Percentiles rank a stretch among this genome's conserved stretches.
phyloP scores from a whole-genome alignment of 1,140 invertebrate genomes.

The Macrosteles quadrilineatus region DNA sequence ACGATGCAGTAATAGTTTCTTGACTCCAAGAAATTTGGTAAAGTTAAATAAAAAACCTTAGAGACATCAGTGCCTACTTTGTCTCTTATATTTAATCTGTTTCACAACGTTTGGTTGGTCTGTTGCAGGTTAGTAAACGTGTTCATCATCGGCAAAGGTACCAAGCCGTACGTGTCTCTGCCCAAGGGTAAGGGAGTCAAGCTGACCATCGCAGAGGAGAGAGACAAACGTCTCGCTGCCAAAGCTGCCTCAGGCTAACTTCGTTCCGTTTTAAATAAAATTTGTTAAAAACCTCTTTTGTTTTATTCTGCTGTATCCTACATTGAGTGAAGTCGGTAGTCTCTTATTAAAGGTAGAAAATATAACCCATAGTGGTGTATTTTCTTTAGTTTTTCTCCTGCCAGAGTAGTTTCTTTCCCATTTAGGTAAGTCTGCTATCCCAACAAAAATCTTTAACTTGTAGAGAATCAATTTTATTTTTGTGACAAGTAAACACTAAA shows the following conservation, averaged over 20 bases:
- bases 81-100: conserved; percentile 19
- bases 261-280: conserved; percentile 9
- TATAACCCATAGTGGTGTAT: too few relatives aligned
- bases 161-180: conserved; percentile 94
- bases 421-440: too few relatives aligned
- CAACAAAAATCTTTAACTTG: too few relatives aligned
- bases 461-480: too few relatives aligned
- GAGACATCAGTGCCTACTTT: background rate
- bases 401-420: too few relatives aligned
- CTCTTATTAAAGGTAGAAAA: too few relatives aligned
- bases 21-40: too few relatives aligned
- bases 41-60: conserved; percentile 6
- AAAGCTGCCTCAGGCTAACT: conserved; percentile 56
- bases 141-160: conserved; percentile 99
- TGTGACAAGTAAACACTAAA: too few relatives aligned
- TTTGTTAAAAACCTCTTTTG: conserved; percentile 33
- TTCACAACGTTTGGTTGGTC: conserved; percentile 44
- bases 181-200: conserved; percentile 97
- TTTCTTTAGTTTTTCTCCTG: too few relatives aligned
- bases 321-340: too few relatives aligned
- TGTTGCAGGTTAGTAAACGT: conserved; percentile 90
- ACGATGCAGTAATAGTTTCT: too few relatives aligned
- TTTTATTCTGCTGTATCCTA: too few relatives aligned
- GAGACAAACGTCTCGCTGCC: conserved; percentile 93
- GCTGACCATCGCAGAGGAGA: conserved; percentile 96